Evolutionary conservation across 37 sponge, comb jelly and placozoan genomes (phyloP).

Genomic region (Ephydatia muelleri): DNA sequence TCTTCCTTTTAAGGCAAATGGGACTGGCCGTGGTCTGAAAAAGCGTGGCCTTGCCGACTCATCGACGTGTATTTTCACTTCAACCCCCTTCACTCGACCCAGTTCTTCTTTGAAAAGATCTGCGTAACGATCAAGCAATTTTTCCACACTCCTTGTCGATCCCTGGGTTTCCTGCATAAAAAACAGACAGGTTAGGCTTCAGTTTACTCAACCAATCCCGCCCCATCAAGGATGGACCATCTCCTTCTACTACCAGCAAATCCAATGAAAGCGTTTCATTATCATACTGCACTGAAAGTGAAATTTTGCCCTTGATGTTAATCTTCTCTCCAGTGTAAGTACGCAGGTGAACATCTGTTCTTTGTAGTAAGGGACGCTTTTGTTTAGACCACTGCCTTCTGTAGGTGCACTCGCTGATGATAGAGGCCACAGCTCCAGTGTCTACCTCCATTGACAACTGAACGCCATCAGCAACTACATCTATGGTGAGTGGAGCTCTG

Average conservation of each 20-base stretch:
- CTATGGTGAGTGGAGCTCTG: too few relatives aligned
- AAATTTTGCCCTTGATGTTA: slow-evolving; percentile 10
- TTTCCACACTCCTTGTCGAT: not conserved
- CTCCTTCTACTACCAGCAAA: not conserved
- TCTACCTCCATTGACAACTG: slow-evolving; percentile 13
- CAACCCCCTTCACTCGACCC: slow-evolving; percentile 3
- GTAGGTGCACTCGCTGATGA: slow-evolving; percentile 9
- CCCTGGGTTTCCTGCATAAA: too few relatives aligned
- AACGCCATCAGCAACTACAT: too few relatives aligned
- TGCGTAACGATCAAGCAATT: slow-evolving; percentile 4
- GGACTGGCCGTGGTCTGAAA: slow-evolving; percentile 1
- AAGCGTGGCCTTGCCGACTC: not conserved
- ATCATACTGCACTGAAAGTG: slow-evolving; percentile 4
- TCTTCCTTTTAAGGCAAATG: slow-evolving; percentile 2
- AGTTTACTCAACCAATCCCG: slow-evolving; percentile 1
- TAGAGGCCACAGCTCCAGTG: slow-evolving; percentile 4
- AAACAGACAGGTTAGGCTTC: not conserved
- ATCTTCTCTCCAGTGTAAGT: slow-evolving; percentile 28
- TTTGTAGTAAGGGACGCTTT: too few relatives aligned
- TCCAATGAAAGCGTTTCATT: slow-evolving; percentile 4
- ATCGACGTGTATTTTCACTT: slow-evolving; percentile 4
- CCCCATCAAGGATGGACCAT: slow-evolving; percentile 9
- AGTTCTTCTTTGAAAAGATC: slow-evolving; percentile 2
- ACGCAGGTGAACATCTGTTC: slow-evolving; percentile 4
- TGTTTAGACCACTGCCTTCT: not conserved